Evolutionary conservation across 2,113 vertebrate genomes (phyloP), one percentile per base, ranked within the genome.

Genomic region (Marcusenius ussheri): DNA sequence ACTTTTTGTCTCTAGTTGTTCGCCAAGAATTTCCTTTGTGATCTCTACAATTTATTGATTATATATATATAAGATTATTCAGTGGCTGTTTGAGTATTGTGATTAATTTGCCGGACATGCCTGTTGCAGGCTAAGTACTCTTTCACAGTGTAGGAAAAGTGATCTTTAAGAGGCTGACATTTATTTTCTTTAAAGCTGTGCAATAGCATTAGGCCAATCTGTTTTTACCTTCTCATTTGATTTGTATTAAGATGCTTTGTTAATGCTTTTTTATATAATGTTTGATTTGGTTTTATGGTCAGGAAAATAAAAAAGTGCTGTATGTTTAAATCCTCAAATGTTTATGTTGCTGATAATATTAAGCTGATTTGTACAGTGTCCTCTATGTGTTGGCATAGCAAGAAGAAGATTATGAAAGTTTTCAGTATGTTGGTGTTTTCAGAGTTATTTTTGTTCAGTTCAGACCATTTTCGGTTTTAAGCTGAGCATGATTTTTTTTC

Each of bases 201-300:
- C 87, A 88, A 88, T 88, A 88, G 39, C 49, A n/a, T n/a, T 88
- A 88, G 21, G n/a, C 35, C 35, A 66, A 66, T 66, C 51, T 62
- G 56, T 58, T 88, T 42, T 24, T 88, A 35, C 47, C 31, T 87
- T 87, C 85, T 53, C 50, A 5, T 87, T 87, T 87, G 50, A 87
- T 87, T 87, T 87, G 50, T 53, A 87, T 87, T 45, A 46, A 88
- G 53, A 66, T 88, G 35, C 39, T 88, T 66, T 62, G 87, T 88
- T 56, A 87, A 46, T 88, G 31, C 56, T 88, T 88, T 87, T 58
- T 88, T 62, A 51, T 87, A 51, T 49, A 84, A 87, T 50, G 27
- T 46, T 87, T 87, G 50, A 27, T 87, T 87, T 53, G 47, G 13
- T 87, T 53, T 87, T 87, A 87, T 87, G n/a, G 50, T 53, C 85